Evolutionary conservation across 2,888 invertebrate genomes (phyloP).

Genomic region (Rambutsinella grinnellia): DNA sequence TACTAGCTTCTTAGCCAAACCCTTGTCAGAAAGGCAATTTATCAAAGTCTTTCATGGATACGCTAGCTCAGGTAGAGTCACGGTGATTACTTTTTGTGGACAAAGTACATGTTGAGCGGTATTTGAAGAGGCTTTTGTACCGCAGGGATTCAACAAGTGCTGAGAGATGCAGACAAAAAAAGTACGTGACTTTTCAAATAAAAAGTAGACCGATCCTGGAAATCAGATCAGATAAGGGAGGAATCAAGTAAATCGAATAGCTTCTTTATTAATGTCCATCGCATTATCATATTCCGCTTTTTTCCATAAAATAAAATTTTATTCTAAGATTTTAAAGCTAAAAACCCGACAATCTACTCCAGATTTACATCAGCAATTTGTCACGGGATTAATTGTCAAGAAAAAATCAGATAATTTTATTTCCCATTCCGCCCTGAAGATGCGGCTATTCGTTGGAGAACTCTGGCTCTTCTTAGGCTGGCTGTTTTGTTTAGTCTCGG

Average conservation of each 20-base stretch:
- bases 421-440: no score
- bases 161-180: no score
- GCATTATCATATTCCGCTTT: no score
- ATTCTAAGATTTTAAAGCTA: no score
- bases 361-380: no score
- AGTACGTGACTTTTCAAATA: background rate
- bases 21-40: constrained; percentile 16
- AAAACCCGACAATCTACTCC: no score
- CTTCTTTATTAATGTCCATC: no score
- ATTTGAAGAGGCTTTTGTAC: background rate
- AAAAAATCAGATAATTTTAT: no score
- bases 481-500: constrained; percentile 56
- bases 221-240: no score
- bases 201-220: background rate
- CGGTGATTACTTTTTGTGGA: background rate
- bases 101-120: constrained; percentile 3
- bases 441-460: constrained; percentile 7
- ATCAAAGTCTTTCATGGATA: constrained; percentile 22
- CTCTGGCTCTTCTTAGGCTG: constrained; percentile 50
- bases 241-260: no score
- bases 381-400: background rate
- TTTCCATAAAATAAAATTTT: no score
- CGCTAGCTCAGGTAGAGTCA: background rate
- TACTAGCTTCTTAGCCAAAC: background rate
- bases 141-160: no score